These are phyloP conservation scores for Ochropleura leucogaster DNA, from an alignment of 2,888 invertebrate genomes.

Conservation along the genomic window DNA sequence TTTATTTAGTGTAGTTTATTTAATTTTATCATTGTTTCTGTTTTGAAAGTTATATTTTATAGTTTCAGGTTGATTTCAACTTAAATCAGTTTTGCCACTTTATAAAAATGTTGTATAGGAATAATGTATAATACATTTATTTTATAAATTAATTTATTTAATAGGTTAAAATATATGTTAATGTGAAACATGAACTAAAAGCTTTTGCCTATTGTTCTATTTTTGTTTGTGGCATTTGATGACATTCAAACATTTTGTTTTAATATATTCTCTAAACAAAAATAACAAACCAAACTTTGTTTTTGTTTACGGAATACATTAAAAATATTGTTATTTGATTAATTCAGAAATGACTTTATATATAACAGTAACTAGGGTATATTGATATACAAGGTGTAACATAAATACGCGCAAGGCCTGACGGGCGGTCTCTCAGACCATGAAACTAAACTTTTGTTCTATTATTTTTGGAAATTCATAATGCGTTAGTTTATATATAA, in stretches of 20 bases:
- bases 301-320: too few species aligned
- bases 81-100: not conserved
- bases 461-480: not conserved
- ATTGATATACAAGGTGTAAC: not conserved
- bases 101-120: not conserved
- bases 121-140: not conserved
- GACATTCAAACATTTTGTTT: not conserved
- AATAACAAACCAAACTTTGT: not conserved
- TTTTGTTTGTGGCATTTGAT: constrained; percentile 31
- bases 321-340: not conserved
- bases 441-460: not conserved
- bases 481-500: too few species aligned
- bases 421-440: not conserved
- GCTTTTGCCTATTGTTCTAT: constrained; percentile 5
- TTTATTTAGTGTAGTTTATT: too few species aligned
- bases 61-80: not conserved
- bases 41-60: too few species aligned
- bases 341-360: not conserved
- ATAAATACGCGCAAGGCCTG: not conserved
- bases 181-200: constrained; percentile 23
- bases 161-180: constrained; percentile 14
- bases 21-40: too few species aligned
- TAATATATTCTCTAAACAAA: not conserved
- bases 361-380: not conserved
- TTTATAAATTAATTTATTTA: constrained; percentile 1